Conservation (phyloP, 2,797 vertebrate species). For the Zonotrichia albicollis region DNA sequence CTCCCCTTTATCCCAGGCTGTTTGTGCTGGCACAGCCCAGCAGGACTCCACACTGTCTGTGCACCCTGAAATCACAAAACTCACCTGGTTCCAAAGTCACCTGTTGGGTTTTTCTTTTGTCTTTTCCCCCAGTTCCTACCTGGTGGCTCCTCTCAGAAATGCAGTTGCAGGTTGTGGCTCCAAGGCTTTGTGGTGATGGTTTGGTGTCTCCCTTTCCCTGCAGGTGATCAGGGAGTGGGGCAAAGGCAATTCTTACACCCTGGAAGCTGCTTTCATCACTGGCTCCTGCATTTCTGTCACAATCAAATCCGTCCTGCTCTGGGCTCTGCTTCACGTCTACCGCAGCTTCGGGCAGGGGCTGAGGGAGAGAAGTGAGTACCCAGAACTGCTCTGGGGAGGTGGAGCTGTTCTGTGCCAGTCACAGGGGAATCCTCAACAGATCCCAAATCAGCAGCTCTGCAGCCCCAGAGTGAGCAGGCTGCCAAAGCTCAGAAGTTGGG, state of each 20-base stretch:
- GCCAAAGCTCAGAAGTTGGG: not conserved
- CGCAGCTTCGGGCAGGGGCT: slow-evolving; percentile 84
- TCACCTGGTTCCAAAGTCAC: not conserved
- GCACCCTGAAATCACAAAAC: not conserved
- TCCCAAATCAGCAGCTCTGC: not conserved
- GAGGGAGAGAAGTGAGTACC: slow-evolving; percentile 85
- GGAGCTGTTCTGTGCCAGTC: not conserved
- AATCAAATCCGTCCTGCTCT: slow-evolving; percentile 82
- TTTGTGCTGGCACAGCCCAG: not conserved
- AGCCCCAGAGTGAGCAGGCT: not conserved
- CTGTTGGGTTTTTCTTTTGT: not conserved
- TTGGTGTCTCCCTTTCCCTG: not conserved
- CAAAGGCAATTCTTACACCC: slow-evolving; percentile 68
- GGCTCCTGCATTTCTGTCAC: slow-evolving; percentile 79
- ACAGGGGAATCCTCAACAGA: not conserved
- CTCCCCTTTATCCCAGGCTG: not conserved
- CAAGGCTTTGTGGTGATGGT: not conserved
- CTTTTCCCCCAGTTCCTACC: too few species aligned
- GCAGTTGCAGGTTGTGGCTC: not conserved
- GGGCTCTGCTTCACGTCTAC: slow-evolving; percentile 79
- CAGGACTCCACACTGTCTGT: not conserved
- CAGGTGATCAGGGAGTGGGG: slow-evolving; percentile 79
- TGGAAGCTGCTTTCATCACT: slow-evolving; percentile 81
- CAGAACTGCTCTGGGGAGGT: not conserved
- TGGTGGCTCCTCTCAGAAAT: not conserved